These are phyloP conservation scores for Cantharis rustica DNA, from an alignment of 2,888 invertebrate genomes.

Conservation along the genomic window DNA sequence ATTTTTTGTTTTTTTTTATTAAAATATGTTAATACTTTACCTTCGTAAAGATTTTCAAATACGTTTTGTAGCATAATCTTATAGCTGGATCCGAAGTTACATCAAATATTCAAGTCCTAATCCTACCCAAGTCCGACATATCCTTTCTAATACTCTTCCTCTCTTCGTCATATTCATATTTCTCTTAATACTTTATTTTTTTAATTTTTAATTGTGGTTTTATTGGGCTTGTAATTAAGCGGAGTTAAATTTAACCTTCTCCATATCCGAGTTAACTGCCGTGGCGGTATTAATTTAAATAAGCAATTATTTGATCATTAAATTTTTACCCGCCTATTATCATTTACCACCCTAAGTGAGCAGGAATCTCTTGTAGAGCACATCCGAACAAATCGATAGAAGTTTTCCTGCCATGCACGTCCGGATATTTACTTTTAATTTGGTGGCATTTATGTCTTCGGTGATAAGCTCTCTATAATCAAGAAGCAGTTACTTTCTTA, in stretches of 20 bases:
- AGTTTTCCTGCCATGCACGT: neutral
- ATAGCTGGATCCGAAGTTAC: slow-evolving; percentile 27
- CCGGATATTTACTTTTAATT: neutral
- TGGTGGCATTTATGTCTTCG: neutral
- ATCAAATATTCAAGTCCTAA: slow-evolving; percentile 47
- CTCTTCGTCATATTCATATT: slow-evolving; percentile 30
- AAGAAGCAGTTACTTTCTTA: neutral
- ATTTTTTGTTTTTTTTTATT: neutral
- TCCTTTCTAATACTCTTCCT: slow-evolving; percentile 36
- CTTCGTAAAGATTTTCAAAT: slow-evolving; percentile 29
- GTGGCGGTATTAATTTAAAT: neutral
- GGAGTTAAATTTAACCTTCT: neutral
- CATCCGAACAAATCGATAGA: neutral
- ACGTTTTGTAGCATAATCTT: slow-evolving; percentile 31
- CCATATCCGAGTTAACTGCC: neutral
- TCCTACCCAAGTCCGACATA: slow-evolving; percentile 41
- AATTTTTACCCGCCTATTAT: neutral
- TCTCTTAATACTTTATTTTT: neutral
- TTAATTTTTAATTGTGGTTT: neutral
- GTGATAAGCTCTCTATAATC: neutral
- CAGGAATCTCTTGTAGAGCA: neutral
- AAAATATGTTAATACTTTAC: slow-evolving; percentile 12
- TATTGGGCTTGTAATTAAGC: neutral
- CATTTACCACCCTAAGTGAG: neutral
- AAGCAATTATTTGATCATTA: neutral